A percentile compares a stretch with the other conserved stretches of the same genome.
These are phyloP conservation scores for Dromaius novaehollandiae DNA, from an alignment of 2,113 vertebrate species.

Conservation along the genomic window DNA sequence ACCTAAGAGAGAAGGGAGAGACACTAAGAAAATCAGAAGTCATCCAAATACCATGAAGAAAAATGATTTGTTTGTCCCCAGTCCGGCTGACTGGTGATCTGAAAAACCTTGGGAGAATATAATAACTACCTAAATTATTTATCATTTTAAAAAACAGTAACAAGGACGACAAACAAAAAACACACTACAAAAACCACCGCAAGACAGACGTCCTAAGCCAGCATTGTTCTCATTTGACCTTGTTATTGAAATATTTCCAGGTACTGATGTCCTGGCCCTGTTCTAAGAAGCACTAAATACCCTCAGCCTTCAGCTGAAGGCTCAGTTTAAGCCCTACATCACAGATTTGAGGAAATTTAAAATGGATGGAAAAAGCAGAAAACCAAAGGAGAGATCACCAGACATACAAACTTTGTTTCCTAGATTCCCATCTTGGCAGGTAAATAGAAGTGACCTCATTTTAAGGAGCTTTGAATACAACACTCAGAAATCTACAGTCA, in stretches of 20 bases:
- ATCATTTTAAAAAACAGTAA: not conserved
- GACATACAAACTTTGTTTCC: not conserved
- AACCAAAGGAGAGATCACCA: not conserved
- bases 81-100: not conserved
- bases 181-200: not conserved
- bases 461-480: not conserved
- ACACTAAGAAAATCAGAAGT: not conserved
- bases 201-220: not conserved
- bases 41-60: not conserved
- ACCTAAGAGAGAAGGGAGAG: not conserved
- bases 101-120: not conserved
- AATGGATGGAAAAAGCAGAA: not conserved
- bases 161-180: not conserved
- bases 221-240: not conserved
- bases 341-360: not conserved
- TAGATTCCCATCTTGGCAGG: not conserved
- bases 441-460: not conserved
- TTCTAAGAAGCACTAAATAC: not conserved
- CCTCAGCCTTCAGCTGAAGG: not conserved
- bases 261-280: not conserved
- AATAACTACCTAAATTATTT: not conserved
- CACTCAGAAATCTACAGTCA: not conserved
- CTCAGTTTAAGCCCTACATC: not conserved
- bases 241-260: not conserved
- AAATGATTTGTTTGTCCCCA: not conserved